phyloP scores from a whole-genome alignment of 2,888 invertebrate species.

The Pardosa pseudoannulata region DNA sequence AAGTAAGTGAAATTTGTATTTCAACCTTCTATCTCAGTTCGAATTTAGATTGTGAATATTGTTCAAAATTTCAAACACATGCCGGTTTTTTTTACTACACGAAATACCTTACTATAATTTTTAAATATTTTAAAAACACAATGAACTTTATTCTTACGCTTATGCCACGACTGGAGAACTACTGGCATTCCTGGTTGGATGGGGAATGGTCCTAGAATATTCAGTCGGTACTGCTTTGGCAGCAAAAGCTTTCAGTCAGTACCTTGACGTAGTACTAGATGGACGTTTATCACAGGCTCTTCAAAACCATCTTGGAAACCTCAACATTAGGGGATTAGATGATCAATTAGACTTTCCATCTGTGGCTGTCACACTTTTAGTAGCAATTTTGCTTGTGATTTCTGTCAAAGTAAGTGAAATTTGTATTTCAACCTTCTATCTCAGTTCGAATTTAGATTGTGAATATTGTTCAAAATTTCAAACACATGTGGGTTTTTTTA shows the following conservation, averaged over 20 bases:
- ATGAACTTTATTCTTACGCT: conserved; percentile 72
- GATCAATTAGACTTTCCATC: conserved; percentile 49
- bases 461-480: too few species aligned
- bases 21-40: too few species aligned
- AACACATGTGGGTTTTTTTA: too few species aligned
- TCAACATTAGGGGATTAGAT: conserved; percentile 51
- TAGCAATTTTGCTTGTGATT: conserved; percentile 11
- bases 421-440: too few species aligned
- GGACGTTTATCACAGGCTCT: conserved; percentile 27
- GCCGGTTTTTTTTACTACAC: neutral
- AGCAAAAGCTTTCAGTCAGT: conserved; percentile 71
- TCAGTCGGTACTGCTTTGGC: conserved; percentile 70
- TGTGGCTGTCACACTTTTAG: conserved; percentile 13
- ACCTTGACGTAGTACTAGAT: conserved; percentile 70
- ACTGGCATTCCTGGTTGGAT: conserved; percentile 71
- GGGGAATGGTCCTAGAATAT: conserved; percentile 73
- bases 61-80: neutral
- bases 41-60: neutral
- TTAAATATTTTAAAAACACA: too few species aligned
- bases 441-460: too few species aligned
- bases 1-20: conserved; percentile 52
- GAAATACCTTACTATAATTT: too few species aligned
- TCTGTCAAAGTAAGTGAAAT: conserved; percentile 58
- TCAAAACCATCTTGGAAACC: conserved; percentile 27
- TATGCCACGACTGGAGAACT: conserved; percentile 73